Base-by-base conservation (phyloP, 2,888 invertebrate species). In the Apantesis nais region DNA sequence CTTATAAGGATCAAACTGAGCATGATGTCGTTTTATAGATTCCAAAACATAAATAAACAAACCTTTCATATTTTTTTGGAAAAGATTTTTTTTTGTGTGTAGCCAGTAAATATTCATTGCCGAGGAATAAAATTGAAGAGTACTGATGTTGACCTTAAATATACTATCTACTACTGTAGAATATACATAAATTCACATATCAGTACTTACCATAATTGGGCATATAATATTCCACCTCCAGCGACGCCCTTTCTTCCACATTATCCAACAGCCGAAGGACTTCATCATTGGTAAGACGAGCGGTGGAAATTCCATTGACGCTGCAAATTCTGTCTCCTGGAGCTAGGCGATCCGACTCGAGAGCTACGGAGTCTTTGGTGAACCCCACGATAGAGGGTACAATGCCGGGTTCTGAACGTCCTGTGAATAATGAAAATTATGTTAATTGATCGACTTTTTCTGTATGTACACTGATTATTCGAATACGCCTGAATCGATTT, bases 191-290 rank as follows among this genome's bases (percentile, higher is more conserved):
- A n/a, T 22, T 1, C 9, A n/a, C n/a, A 11, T 52, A 11, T 52
- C 2, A 52, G n/a, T n/a, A 61, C 96, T 96, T 90, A 98, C 98
- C 97, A 91, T 97, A 97, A 86, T 97, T 97, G 41, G 98, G 98
- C 88, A 98, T 96, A 75, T 97, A 97, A 91, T 98, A 98, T 87
- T 98, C 98, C 77, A 98, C 96, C 92, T 98, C 98, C 83, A 98
- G 92, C n/a, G 97, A 95, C 14, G 98, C 97, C 69, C 97, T 95
- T 74, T 96, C 96, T 76, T 97, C 97, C 29, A 97, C 97, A 90
- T 97, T 97, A 87, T 97, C 97, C 79, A 98, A 90, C 25, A 97
- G 90, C 78, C 97, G 96, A 78, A 97, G 95, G 48, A 98, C 97
- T 87, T 98, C 97, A 78, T 97, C 97, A 86, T 98, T 97, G 72